Base-by-base conservation (phyloP, 2,113 vertebrate genomes). In the Mionectes macconnelli region DNA sequence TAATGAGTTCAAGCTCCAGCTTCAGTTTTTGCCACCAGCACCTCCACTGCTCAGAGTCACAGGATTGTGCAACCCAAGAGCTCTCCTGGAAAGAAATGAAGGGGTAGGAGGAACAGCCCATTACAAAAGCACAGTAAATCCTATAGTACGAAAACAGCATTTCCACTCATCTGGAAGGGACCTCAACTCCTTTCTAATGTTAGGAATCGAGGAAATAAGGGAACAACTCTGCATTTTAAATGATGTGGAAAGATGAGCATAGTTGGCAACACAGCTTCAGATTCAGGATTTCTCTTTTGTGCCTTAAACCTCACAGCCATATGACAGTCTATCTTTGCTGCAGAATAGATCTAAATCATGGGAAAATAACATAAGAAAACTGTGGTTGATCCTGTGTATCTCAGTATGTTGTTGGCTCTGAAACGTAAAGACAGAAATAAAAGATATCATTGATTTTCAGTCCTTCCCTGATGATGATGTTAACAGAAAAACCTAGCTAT, bases 371-470 rank as follows among this genome's bases (percentile, higher is more conserved):
- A 79, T 14, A 23, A 59, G n/a, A 90, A 87, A 70, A 12, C 30
- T 35, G 12, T 74, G 62, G 47, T 63, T 67, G 75, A 63, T 94
- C 33, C 44, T 21, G 25, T 10, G 5, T 35, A 22, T 88, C 59
- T 82, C 63, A 70, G 31, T 49, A 59, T 30, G 23, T 53, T 82
- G n/a, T 40, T 89, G 66, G 79, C 44, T 27, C 57, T 72, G 69
- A 94, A 90, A 75, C 21, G n/a, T 21, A 77, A 80, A 94, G 49
- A 49, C 39, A 64, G 79, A 90, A 83, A 88, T 64, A 44, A 31
- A 77, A 87, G 59, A 27, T 40, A 63, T 15, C 79, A 96, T 68
- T 90, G 85, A 94, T 94, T 95, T 95, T 82, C 91, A 93, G 57
- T 76, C 74, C 67, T 94, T 89, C 52, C 60, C 40, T 84, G 92